Conservation (phyloP, 1,140 invertebrate genomes). For the Meloidogyne exigua region DNA sequence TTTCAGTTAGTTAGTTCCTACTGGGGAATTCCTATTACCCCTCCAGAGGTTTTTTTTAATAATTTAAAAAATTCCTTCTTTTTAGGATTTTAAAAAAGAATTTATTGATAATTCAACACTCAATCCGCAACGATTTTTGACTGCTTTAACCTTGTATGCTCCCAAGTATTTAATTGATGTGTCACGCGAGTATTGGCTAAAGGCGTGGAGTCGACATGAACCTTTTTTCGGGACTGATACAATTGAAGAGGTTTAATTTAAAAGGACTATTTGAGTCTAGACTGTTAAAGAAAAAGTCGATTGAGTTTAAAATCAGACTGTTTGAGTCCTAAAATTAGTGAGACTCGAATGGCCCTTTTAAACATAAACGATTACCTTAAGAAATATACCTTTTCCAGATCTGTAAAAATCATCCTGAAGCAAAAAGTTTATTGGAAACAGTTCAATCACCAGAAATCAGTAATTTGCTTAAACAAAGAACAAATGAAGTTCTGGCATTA, state of each 20-base stretch:
- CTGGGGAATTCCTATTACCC: conserved; percentile 15
- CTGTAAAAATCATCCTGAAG: conserved; percentile 10
- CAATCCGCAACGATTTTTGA: conserved; percentile 17
- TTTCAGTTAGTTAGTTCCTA: conserved; percentile 6
- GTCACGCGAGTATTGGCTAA: conserved; percentile 12
- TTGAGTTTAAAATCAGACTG: too few species aligned
- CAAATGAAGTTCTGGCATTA: background rate
- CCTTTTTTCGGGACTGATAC: background rate
- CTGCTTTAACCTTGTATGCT: background rate
- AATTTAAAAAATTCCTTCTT: background rate
- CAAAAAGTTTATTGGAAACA: conserved; percentile 2
- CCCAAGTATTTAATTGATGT: background rate
- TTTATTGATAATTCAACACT: background rate
- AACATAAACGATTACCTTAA: too few species aligned
- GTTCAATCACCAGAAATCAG: background rate
- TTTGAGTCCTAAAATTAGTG: background rate
- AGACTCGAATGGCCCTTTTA: background rate
- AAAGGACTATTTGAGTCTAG: too few species aligned
- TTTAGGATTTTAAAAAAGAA: conserved; percentile 5
- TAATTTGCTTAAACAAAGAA: conserved; percentile 1
- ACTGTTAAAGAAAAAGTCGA: too few species aligned
- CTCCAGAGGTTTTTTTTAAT: conserved; percentile 1
- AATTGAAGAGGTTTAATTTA: background rate
- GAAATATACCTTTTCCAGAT: conserved; percentile 13
- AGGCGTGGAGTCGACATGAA: conserved; percentile 4